Evolutionary conservation across 1,140 invertebrate genomes (phyloP).

Genomic region (Euwallacea similis): DNA sequence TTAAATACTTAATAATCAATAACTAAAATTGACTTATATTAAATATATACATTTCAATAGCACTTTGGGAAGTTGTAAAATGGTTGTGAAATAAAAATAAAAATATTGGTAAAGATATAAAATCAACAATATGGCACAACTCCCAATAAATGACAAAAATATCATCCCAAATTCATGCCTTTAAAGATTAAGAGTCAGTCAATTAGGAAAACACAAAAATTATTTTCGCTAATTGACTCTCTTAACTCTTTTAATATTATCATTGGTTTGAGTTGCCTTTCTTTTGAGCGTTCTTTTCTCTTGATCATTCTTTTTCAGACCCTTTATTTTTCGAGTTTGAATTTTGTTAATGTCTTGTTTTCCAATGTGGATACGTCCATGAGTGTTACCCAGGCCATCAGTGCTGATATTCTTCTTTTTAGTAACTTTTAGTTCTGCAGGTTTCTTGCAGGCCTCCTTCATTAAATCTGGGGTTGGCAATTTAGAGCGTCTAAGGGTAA

Average conservation of each 20-base stretch:
- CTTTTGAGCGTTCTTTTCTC: constrained; percentile 61
- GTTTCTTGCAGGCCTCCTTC: constrained; percentile 83
- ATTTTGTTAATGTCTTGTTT: constrained; percentile 84
- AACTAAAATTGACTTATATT: no score
- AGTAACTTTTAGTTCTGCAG: constrained; percentile 78
- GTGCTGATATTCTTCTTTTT: constrained; percentile 90
- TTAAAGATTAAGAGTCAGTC: no score
- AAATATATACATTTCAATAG: no score
- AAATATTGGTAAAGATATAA: no score
- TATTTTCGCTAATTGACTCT: neutral
- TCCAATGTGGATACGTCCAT: constrained; percentile 91
- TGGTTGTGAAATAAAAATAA: no score
- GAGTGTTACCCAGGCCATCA: constrained; percentile 84
- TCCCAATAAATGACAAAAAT: no score
- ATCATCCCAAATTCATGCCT: no score
- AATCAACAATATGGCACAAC: no score
- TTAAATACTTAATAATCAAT: no score
- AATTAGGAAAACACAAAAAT: no score
- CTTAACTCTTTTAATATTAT: neutral
- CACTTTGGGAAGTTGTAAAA: no score
- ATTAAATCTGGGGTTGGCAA: constrained; percentile 89
- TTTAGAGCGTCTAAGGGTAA: constrained; percentile 81
- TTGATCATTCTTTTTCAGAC: constrained; percentile 73
- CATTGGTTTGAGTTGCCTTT: neutral
- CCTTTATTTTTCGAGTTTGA: constrained; percentile 94